Percentiles rank a stretch among this genome's conserved stretches.
Evolutionary conservation across 2,888 invertebrate species (phyloP).

Genomic region (Candidula unifasciata): DNA sequence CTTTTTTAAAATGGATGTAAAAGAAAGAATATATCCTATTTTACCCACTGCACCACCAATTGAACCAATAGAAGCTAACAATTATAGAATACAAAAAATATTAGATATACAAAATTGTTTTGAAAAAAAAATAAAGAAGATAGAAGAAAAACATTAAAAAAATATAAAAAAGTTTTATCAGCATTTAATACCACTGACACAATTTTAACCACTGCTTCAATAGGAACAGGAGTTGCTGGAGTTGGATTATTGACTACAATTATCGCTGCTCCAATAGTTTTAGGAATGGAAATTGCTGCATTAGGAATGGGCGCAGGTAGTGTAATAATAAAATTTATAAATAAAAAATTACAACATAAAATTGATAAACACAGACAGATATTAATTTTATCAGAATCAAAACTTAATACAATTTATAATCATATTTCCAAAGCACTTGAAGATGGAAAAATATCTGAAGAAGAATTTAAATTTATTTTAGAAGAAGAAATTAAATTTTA

Average conservation of each 20-base stretch:
- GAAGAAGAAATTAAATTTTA: conserved; percentile 32
- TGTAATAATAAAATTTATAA: conserved; percentile 3
- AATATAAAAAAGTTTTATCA: background rate
- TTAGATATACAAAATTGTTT: conserved; percentile 19
- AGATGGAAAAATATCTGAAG: conserved; percentile 21
- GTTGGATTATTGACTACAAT: background rate
- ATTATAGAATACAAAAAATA: conserved; percentile 30
- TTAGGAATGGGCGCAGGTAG: background rate
- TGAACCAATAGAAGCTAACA: background rate
- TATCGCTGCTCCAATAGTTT: background rate
- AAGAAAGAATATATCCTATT: background rate
- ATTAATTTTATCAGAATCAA: conserved; percentile 23
- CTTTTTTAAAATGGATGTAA: background rate
- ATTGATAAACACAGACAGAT: conserved; percentile 18
- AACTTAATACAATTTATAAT: conserved; percentile 22
- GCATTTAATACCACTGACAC: background rate
- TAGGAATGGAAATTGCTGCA: conserved; percentile 2
- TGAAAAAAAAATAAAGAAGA: conserved; percentile 18
- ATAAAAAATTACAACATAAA: conserved; percentile 20
- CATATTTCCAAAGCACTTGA: conserved; percentile 21
- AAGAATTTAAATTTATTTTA: conserved; percentile 27
- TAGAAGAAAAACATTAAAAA: background rate
- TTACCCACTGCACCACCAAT: background rate
- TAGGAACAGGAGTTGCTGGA: too few species aligned
- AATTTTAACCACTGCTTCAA: too few species aligned